phyloP scores from a whole-genome alignment of 2,888 invertebrate species.

The Eupithecia subfuscata region DNA sequence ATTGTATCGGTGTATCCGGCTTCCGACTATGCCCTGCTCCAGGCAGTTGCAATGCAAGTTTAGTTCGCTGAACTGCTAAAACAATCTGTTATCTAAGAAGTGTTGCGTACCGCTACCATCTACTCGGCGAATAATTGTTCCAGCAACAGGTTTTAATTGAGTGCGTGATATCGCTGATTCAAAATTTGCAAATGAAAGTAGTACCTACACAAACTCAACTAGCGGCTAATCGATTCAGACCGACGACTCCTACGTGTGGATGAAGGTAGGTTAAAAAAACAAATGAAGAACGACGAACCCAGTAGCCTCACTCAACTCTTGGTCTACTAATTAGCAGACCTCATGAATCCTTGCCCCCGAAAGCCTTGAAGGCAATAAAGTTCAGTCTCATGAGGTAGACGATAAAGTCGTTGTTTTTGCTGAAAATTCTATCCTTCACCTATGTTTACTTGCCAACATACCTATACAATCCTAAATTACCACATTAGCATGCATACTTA shows the following conservation, averaged over 20 bases:
- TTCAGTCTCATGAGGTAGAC: background rate
- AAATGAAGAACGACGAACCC: background rate
- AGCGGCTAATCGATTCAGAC: background rate
- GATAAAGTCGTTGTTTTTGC: constrained; percentile 2
- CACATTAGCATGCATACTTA: constrained; percentile 21
- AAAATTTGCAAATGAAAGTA: constrained; percentile 15
- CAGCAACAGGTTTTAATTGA: constrained; percentile 21
- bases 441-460: background rate
- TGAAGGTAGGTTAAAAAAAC: background rate
- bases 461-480: constrained; percentile 41
- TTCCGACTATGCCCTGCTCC: constrained; percentile 42
- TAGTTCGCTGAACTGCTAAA: constrained; percentile 32
- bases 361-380: background rate
- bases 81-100: constrained; percentile 36
- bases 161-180: constrained; percentile 4
- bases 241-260: background rate
- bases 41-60: constrained; percentile 26
- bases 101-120: constrained; percentile 26
- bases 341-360: background rate
- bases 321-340: background rate
- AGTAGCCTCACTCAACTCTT: background rate
- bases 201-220: constrained; percentile 7
- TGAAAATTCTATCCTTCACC: background rate
- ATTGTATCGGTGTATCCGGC: constrained; percentile 43
- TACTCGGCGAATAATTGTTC: constrained; percentile 28